Evolutionary conservation across 1,140 invertebrate species (phyloP), one percentile per base, ranked within the genome.

Genomic region (Portunus trituberculatus): DNA sequence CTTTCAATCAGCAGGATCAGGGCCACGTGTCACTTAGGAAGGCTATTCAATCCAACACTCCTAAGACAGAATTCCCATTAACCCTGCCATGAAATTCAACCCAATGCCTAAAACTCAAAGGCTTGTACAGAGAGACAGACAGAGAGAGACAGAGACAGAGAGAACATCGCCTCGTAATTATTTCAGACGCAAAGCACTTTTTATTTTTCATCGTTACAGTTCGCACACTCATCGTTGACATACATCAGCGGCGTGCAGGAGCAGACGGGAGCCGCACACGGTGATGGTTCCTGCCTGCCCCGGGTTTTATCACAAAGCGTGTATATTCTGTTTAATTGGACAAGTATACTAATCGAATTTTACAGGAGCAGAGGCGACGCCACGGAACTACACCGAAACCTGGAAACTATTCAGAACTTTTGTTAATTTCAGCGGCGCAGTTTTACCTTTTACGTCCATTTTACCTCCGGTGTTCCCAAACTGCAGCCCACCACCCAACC

Each of bases 291-390:
- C 67, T 76, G 67, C 20, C 67, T 39, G 39, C 39, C 67, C 67
- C 20, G 67, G 16, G 20, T 76, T 76, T 76, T 76, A 76, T 76
- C 67, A 76, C 67, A 76, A 76, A 76, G 67, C n/a, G 67, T 76
- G 67, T 76, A 76, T 76, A 76, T 76, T 76, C 67, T 76, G 67
- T 76, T 76, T 76, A 76, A 76, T 76, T 76, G 67, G 67, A 76
- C 67, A 76, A 76, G 67, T 76, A 76, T 76, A 76, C 67, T 76
- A 76, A 76, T 76, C 67, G 67, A 76, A 76, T 76, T 76, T 76
- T 76, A 76, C 67, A 76, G 67, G 67, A 76, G 67, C 67, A 76
- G 67, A 76, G 20, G 67, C 67, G 67, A 76, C 67, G 67, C 67
- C 67, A 76, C 67, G 67, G 67, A 76, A 76, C 67, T 76, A 76